Evolutionary conservation across 2,888 invertebrate species (phyloP).

Genomic region (Aporophyla nigra): DNA sequence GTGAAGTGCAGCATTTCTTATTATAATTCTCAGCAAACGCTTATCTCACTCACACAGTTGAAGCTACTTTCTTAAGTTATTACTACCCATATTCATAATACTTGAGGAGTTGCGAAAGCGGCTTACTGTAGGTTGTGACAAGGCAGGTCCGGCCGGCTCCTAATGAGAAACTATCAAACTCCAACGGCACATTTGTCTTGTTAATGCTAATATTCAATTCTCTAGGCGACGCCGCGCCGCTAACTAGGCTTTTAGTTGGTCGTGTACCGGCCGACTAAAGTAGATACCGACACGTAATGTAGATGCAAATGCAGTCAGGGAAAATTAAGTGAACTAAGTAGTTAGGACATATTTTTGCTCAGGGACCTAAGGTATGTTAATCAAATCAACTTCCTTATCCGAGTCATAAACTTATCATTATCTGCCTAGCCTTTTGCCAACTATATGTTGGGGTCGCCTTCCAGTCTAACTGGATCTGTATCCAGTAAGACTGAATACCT

Average conservation of each 20-base stretch:
- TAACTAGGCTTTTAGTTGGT: conserved; percentile 73
- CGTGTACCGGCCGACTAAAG: conserved; percentile 56
- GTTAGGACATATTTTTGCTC: neutral
- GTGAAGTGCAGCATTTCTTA: neutral
- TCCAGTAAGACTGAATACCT: too few species aligned
- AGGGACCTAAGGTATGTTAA: neutral
- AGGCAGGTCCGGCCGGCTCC: conserved; percentile 70
- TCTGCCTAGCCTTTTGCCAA: neutral
- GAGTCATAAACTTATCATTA: neutral
- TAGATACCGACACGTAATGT: conserved; percentile 14
- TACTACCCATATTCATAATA: conserved; percentile 61
- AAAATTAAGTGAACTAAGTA: conserved; percentile 18
- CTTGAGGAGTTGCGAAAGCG: conserved; percentile 75
- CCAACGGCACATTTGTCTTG: conserved; percentile 85
- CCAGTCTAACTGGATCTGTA: too few species aligned
- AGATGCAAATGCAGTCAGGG: neutral
- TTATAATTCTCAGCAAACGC: conserved; percentile 17
- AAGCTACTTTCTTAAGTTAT: conserved; percentile 41
- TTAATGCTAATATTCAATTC: conserved; percentile 87
- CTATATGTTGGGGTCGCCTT: neutral
- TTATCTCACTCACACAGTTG: conserved; percentile 25
- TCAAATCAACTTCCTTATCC: neutral
- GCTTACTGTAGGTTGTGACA: conserved; percentile 73
- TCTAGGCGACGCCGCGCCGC: conserved; percentile 68
- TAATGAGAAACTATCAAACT: conserved; percentile 89